Conservation (phyloP, 92 coral and sea anemone species). For the Palythoa caribaeorum region DNA sequence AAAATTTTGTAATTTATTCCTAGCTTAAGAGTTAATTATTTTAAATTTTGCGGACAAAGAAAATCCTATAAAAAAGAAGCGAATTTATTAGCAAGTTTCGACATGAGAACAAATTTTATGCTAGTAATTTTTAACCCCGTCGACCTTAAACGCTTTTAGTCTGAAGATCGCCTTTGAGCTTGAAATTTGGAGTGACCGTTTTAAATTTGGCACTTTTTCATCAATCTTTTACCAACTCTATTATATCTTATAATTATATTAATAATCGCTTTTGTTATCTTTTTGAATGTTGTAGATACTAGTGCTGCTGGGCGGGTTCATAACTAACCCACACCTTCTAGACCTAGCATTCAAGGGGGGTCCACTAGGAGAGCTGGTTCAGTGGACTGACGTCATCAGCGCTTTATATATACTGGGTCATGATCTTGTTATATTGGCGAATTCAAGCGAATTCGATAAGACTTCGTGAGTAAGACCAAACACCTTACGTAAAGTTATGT, state of each 20-base stretch:
- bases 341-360: conserved; percentile 31
- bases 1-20: too few relatives aligned
- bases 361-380: background rate
- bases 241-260: background rate
- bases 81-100: too few relatives aligned
- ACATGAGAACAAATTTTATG: too few relatives aligned
- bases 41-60: too few relatives aligned
- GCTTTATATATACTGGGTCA: conserved; percentile 34
- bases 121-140: too few relatives aligned
- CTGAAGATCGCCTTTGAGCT: too few relatives aligned
- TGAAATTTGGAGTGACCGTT: too few relatives aligned
- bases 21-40: too few relatives aligned
- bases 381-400: conserved; percentile 38
- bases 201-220: too few relatives aligned
- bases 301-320: conserved; percentile 28
- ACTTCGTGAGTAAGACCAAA: background rate
- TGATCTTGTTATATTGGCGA: background rate
- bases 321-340: background rate
- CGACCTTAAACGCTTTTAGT: too few relatives aligned
- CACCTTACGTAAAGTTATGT: background rate
- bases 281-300: background rate
- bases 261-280: background rate
- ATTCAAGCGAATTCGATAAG: background rate
- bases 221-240: background rate
- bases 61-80: too few relatives aligned